phyloP scores from a whole-genome alignment of 2,113 vertebrate genomes.

The Pseudorhombus dupliciocellatus region DNA sequence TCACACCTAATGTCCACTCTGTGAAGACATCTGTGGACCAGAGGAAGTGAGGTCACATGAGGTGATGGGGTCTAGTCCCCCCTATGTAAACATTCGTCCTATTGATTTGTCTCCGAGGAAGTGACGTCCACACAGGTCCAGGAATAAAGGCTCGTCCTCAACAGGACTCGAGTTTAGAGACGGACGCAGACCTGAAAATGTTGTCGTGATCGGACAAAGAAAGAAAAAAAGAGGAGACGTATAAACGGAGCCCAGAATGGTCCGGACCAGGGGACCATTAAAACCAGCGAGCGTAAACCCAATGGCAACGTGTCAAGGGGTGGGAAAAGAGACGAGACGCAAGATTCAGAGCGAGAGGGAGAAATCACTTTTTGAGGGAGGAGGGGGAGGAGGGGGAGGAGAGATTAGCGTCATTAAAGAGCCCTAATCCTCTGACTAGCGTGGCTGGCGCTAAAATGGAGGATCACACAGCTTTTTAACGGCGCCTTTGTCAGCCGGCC shows the following conservation, averaged over 20 bases:
- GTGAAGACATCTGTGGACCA: slow-evolving; percentile 2
- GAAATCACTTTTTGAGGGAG: slow-evolving; percentile 60
- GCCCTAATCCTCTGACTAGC: slow-evolving; percentile 91
- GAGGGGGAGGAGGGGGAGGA: slow-evolving; percentile 73
- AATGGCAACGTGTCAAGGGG: slow-evolving; percentile 36
- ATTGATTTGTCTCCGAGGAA: background rate
- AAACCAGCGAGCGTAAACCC: slow-evolving; percentile 16
- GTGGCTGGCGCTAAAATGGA: slow-evolving; percentile 89
- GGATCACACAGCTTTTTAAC: slow-evolving; percentile 89
- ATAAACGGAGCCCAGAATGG: background rate
- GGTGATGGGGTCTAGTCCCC: no score
- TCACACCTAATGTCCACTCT: background rate
- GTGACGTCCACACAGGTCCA: background rate
- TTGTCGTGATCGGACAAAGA: background rate
- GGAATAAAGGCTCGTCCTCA: no score
- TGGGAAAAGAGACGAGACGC: slow-evolving; percentile 28
- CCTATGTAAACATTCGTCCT: background rate
- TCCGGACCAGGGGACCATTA: slow-evolving; percentile 11
- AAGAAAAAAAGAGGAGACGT: background rate
- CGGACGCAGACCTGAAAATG: background rate
- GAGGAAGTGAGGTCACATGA: background rate
- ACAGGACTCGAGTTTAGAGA: slow-evolving; percentile 4
- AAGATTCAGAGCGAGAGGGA: slow-evolving; percentile 58
- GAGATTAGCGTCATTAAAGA: slow-evolving; percentile 96
- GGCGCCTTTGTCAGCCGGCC: slow-evolving; percentile 85